phyloP scores from a whole-genome alignment of 2,797 vertebrate genomes.

The Alouatta caraya region DNA sequence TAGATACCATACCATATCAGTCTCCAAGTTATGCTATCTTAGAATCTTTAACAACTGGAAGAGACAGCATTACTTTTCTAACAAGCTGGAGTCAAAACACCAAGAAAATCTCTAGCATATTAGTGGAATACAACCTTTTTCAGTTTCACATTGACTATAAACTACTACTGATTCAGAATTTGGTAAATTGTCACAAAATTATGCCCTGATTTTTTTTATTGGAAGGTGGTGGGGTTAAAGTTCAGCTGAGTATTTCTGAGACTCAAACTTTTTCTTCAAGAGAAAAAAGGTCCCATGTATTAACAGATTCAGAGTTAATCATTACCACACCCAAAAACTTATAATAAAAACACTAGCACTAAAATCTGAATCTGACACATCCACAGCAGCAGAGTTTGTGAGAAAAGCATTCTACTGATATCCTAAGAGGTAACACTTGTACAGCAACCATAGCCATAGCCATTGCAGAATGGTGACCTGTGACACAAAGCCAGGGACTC shows the following conservation, averaged over 20 bases:
- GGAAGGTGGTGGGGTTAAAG: background rate
- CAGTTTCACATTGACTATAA: background rate
- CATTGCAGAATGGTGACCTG: background rate
- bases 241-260: slow-evolving; percentile 5
- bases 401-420: background rate
- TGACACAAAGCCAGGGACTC: background rate
- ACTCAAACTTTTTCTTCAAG: background rate
- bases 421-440: background rate
- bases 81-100: background rate
- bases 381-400: background rate
- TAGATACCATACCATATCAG: background rate
- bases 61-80: background rate
- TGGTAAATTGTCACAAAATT: background rate
- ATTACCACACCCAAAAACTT: background rate
- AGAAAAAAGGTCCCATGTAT: background rate
- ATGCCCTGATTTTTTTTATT: background rate
- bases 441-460: background rate
- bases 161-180: background rate
- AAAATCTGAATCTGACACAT: slow-evolving; percentile 31
- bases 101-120: background rate
- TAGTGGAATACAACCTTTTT: background rate
- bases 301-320: background rate
- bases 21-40: slow-evolving; percentile 15
- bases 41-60: slow-evolving; percentile 17
- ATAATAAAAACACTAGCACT: slow-evolving; percentile 15